Evolutionary conservation across 1,140 invertebrate genomes (phyloP).

Genomic region (Drosophila sp.): DNA sequence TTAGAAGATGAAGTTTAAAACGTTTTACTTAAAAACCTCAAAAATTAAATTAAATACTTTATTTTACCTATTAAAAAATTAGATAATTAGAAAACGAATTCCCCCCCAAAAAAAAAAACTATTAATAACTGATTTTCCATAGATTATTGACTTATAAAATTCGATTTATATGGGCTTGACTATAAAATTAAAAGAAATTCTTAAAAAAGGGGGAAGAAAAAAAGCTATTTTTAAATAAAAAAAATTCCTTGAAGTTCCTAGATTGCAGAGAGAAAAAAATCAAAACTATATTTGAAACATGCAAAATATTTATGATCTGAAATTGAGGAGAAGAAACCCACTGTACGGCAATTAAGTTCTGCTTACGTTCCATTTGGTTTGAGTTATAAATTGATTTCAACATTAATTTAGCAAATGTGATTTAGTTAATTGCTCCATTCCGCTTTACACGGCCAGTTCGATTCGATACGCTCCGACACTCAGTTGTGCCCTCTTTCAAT

Average conservation of each 20-base stretch:
- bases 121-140: no score
- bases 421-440: slow-evolving; percentile 60
- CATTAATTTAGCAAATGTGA: slow-evolving; percentile 39
- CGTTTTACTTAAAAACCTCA: no score
- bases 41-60: no score
- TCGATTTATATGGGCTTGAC: no score
- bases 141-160: no score
- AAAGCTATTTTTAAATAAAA: slow-evolving; percentile 5
- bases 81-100: no score
- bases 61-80: no score
- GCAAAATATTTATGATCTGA: not conserved
- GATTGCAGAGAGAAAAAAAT: slow-evolving; percentile 4
- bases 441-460: slow-evolving; percentile 19
- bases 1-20: no score
- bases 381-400: slow-evolving; percentile 47
- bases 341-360: slow-evolving; percentile 26
- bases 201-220: no score
- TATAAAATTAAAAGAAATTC: no score
- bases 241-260: no score
- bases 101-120: no score
- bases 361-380: slow-evolving; percentile 39
- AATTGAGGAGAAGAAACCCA: not conserved
- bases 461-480: slow-evolving; percentile 11
- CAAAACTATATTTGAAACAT: slow-evolving; percentile 1
- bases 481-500: slow-evolving; percentile 9